Percentiles rank a stretch among this genome's conserved stretches.
Conservation (phyloP, 2,888 invertebrate species). For the Limnephilus rhombicus region DNA sequence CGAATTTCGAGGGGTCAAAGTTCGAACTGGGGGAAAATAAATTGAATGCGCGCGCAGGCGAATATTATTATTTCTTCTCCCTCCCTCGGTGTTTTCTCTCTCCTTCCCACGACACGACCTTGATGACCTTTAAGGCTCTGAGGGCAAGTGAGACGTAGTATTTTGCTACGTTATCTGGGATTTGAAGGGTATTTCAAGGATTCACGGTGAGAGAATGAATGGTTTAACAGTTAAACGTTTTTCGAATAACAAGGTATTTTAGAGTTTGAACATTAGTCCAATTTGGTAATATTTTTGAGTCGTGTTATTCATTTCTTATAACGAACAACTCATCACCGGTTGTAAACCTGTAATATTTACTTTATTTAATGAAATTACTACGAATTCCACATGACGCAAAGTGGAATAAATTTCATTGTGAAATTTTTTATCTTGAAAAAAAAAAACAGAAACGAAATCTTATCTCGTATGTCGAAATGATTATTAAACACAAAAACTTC, state of each 20-base stretch:
- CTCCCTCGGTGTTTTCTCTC: not conserved
- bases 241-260: not conserved
- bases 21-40: not conserved
- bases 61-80: not conserved
- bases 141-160: slow-evolving; percentile 1
- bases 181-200: not conserved
- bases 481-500: not conserved
- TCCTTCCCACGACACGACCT: not conserved
- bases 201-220: not conserved
- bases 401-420: not conserved
- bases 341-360: not conserved
- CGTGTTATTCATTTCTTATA: not conserved
- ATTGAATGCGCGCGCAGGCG: not conserved
- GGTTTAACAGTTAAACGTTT: not conserved
- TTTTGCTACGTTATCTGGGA: not conserved
- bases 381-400: too few relatives aligned
- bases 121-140: not conserved
- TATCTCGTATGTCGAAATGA: not conserved
- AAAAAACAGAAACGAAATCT: not conserved
- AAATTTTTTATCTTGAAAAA: not conserved
- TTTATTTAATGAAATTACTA: too few relatives aligned
- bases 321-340: not conserved
- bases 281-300: not conserved
- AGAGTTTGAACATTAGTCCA: not conserved
- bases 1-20: not conserved